Conservation (phyloP, 2,888 invertebrate species). For the Plagodis pulveraria region DNA sequence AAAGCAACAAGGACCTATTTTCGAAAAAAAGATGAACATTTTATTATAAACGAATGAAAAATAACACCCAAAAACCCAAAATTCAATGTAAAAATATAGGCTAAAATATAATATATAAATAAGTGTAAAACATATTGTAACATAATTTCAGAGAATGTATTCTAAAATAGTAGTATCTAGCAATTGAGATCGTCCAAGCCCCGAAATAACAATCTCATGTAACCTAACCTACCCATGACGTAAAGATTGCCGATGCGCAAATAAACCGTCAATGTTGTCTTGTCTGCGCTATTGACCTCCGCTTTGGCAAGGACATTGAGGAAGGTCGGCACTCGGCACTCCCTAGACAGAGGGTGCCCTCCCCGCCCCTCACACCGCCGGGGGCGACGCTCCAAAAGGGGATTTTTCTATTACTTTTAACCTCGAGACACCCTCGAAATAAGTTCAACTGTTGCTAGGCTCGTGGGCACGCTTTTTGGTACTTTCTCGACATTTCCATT, state of each 20-base stretch:
- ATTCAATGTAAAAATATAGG: no score
- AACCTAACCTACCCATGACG: no score
- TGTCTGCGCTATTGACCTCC: slow-evolving; percentile 63
- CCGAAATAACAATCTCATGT: no score
- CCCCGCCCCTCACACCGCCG: slow-evolving; percentile 22
- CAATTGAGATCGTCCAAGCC: not conserved
- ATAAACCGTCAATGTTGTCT: slow-evolving; percentile 27
- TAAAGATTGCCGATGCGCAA: not conserved
- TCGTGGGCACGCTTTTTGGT: slow-evolving; percentile 3
- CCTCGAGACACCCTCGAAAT: slow-evolving; percentile 74
- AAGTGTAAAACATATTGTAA: no score
- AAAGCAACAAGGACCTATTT: no score
- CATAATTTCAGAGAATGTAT: no score
- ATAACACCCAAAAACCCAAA: no score
- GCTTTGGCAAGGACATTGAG: slow-evolving; percentile 65
- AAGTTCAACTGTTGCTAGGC: slow-evolving; percentile 36
- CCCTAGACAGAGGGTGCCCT: slow-evolving; percentile 48
- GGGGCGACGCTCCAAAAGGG: slow-evolving; percentile 57
- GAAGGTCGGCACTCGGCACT: slow-evolving; percentile 66
- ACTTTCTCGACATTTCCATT: not conserved
- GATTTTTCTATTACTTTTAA: slow-evolving; percentile 73
- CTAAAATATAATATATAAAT: no score
- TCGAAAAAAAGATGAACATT: no score
- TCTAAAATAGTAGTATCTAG: no score
- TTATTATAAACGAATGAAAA: no score